phyloP scores from a whole-genome alignment of 2,888 invertebrate genomes.

The Athalia cordata region DNA sequence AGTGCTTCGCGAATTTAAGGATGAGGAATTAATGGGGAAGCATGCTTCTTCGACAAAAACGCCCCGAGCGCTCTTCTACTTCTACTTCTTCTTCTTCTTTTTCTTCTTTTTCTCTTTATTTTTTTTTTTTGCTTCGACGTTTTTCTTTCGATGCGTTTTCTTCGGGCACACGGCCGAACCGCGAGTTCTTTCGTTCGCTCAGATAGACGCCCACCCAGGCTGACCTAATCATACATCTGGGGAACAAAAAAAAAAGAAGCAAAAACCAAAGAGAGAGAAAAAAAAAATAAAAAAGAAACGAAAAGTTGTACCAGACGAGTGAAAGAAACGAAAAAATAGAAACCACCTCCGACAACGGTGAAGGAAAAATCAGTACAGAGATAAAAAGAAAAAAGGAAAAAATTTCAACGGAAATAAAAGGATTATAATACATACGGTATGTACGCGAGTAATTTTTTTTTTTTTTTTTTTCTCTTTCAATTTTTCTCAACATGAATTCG shows the following conservation, averaged over 20 bases:
- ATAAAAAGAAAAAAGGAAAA: no score
- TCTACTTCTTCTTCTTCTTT: constrained; percentile 2
- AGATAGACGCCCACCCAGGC: not conserved
- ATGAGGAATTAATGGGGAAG: constrained; percentile 35
- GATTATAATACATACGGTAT: no score
- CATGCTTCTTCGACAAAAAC: constrained; percentile 19
- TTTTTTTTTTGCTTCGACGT: not conserved
- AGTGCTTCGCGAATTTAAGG: constrained; percentile 6
- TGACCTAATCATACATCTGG: not conserved
- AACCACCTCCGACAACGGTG: no score
- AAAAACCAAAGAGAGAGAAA: not conserved
- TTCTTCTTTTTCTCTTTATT: not conserved
- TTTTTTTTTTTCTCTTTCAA: no score
- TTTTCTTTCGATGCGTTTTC: constrained; percentile 3
- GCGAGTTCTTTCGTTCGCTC: not conserved
- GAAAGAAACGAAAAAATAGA: no score
- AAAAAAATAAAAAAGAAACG: no score
- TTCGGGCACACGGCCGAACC: not conserved
- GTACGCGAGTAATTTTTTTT: no score
- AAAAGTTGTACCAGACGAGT: no score
- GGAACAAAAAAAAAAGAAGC: not conserved
- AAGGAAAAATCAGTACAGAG: no score
- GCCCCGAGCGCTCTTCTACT: constrained; percentile 7
- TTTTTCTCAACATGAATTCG: no score
- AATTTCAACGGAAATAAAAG: no score